These are phyloP conservation scores for Sinella curviseta DNA, from an alignment of 1,140 invertebrate species.

Conservation along the genomic window DNA sequence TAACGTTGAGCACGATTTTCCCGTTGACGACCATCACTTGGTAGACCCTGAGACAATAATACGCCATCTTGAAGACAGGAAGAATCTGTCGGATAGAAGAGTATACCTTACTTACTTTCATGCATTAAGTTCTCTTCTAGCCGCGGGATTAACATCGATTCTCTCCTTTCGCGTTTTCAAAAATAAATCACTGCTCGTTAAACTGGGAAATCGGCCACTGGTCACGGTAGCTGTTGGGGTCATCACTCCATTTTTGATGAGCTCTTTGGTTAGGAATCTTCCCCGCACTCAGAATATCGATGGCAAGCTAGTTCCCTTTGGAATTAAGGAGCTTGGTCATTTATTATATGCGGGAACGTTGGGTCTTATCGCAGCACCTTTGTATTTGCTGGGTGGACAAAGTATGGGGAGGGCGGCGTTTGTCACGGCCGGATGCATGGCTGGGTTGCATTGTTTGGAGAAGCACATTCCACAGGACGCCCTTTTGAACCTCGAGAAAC, in stretches of 20 bases:
- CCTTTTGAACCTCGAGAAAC: background rate
- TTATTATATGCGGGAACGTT: background rate
- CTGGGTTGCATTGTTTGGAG: background rate
- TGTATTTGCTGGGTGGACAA: constrained; percentile 3
- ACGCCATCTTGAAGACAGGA: too few species aligned
- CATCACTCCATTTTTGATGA: background rate
- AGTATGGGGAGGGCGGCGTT: background rate
- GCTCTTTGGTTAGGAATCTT: background rate
- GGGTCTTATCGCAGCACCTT: constrained; percentile 1
- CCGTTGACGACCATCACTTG: too few species aligned
- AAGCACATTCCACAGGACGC: background rate
- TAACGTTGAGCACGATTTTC: too few species aligned
- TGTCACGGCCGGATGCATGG: background rate
- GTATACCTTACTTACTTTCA: background rate
- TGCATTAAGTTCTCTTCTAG: too few species aligned
- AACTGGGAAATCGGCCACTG: background rate
- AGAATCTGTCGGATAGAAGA: too few species aligned
- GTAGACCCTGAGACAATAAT: too few species aligned
- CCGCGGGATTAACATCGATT: background rate
- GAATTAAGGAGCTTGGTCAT: background rate
- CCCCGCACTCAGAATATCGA: background rate
- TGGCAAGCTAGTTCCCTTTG: background rate
- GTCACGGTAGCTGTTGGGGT: background rate
- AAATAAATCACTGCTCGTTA: background rate
- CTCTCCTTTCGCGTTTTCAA: background rate